Evolutionary conservation across 2,113 vertebrate genomes (phyloP).

Genomic region (Trochalopteron elliotii): DNA sequence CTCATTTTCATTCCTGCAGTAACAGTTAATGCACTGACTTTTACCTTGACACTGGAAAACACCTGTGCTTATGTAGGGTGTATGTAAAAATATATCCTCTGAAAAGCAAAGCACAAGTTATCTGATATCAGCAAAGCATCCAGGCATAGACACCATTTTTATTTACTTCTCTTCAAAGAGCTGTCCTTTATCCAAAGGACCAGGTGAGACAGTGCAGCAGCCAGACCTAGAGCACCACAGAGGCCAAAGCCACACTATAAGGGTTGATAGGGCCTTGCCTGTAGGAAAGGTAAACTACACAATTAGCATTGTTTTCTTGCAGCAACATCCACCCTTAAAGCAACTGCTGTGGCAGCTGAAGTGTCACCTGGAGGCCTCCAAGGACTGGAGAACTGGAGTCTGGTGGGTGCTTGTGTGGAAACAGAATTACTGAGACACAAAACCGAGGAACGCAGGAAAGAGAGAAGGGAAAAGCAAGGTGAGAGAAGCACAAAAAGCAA

Average conservation of each 20-base stretch:
- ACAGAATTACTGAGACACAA: neutral
- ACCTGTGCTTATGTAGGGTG: fast-evolving
- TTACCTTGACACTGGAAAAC: neutral
- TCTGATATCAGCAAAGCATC: neutral
- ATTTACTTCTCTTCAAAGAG: neutral
- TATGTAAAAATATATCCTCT: neutral
- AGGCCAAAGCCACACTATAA: neutral
- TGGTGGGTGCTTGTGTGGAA: neutral
- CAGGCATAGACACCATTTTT: neutral
- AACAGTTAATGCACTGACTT: neutral
- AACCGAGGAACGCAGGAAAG: neutral
- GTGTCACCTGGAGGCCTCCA: neutral
- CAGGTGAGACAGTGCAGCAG: neutral
- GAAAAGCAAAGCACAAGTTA: neutral
- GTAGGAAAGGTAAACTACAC: neutral
- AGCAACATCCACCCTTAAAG: neutral
- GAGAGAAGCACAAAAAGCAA: neutral
- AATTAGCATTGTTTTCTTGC: neutral
- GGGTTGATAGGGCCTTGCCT: neutral
- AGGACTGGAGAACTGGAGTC: neutral
- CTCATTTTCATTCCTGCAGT: neutral
- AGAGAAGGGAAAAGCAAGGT: neutral
- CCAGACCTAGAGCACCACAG: neutral
- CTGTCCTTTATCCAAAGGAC: neutral
- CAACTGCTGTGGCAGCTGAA: neutral